phyloP scores from a whole-genome alignment of 2,113 vertebrate species.

The Cichladusa arquata region DNA sequence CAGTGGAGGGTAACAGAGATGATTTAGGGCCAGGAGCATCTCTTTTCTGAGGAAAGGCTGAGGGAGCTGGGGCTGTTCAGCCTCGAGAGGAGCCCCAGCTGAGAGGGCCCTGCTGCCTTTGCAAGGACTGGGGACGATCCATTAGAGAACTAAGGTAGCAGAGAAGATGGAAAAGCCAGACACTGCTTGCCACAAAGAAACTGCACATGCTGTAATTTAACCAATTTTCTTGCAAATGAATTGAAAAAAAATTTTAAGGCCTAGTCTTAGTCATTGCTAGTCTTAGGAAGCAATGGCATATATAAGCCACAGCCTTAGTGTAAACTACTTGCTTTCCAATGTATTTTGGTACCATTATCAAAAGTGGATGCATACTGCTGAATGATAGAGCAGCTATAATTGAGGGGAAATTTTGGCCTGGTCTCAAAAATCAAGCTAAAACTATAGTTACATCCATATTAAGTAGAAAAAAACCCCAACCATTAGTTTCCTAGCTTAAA shows the following conservation, averaged over 20 bases:
- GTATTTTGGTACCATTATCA: not conserved
- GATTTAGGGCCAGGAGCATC: not conserved
- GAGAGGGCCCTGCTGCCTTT: not conserved
- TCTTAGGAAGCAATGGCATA: not conserved
- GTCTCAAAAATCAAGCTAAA: constrained; percentile 13
- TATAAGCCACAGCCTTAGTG: not conserved
- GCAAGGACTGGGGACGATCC: not conserved
- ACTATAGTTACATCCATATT: not conserved
- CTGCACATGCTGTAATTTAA: not conserved
- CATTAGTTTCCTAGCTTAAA: constrained; percentile 1
- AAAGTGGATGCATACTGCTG: not conserved
- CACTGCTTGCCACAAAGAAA: not conserved
- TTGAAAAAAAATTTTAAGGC: not conserved
- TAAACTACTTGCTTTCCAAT: not conserved
- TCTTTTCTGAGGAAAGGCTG: not conserved
- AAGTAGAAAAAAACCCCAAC: not conserved
- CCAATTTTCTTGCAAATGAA: not conserved
- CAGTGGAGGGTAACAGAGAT: too few species aligned
- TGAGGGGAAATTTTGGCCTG: not conserved
- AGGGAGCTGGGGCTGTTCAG: not conserved
- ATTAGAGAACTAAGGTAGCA: not conserved
- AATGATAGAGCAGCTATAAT: constrained; percentile 11
- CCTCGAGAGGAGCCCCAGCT: accelerated
- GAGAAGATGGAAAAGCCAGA: not conserved
- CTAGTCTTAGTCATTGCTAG: not conserved